Evolutionary conservation across 2,888 invertebrate species (phyloP).

Genomic region (Thymelicus sylvestris): DNA sequence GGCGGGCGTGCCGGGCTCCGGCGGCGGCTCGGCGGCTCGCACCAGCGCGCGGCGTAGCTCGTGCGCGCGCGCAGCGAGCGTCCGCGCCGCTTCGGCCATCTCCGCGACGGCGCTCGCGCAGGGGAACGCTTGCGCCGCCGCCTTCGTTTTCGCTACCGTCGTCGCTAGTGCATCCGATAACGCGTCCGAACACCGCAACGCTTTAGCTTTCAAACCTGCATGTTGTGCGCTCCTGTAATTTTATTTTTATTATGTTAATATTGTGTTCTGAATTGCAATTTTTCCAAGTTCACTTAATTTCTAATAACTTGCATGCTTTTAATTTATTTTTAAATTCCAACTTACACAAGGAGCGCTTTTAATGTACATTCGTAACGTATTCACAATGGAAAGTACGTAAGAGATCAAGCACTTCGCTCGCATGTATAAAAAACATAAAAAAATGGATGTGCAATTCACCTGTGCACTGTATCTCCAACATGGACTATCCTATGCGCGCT

Average conservation of each 20-base stretch:
- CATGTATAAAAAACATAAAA: too few relatives aligned
- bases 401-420: too few relatives aligned
- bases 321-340: too few relatives aligned
- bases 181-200: constrained; percentile 90
- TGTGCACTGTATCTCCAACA: constrained; percentile 96
- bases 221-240: constrained; percentile 89
- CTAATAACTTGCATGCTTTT: too few relatives aligned
- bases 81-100: constrained; percentile 96
- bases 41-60: constrained; percentile 91
- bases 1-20: constrained; percentile 57
- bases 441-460: constrained; percentile 49
- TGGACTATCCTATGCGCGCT: constrained; percentile 97
- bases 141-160: constrained; percentile 94
- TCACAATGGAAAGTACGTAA: too few relatives aligned
- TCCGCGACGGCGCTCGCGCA: constrained; percentile 95
- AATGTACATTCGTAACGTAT: too few relatives aligned
- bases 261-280: too few relatives aligned
- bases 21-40: constrained; percentile 86
- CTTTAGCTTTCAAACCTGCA: constrained; percentile 89
- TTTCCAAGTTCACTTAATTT: too few relatives aligned
- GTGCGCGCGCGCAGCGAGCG: constrained; percentile 93
- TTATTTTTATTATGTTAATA: background rate
- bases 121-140: constrained; percentile 96
- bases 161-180: constrained; percentile 92
- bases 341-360: too few relatives aligned